A percentile compares a stretch with the other conserved stretches of the same genome.
phyloP scores from a whole-genome alignment of 2,888 invertebrate genomes.

The Tridacna crocea region DNA sequence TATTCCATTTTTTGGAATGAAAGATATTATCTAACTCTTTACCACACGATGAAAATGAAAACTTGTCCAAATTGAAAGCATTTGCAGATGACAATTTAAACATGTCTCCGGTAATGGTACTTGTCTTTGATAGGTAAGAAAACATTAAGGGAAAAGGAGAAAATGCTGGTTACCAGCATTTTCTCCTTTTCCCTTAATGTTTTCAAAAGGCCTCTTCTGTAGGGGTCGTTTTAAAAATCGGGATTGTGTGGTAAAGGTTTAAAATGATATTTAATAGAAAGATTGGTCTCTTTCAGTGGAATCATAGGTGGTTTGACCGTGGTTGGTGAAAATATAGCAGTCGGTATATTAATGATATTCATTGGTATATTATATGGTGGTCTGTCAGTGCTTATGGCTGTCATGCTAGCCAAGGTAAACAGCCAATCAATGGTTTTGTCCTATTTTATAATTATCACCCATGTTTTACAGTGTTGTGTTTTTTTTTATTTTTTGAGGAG shows the following conservation, averaged over 20 bases:
- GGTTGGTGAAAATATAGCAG: slow-evolving; percentile 86
- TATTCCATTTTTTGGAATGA: too few species aligned
- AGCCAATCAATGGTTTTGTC: not conserved
- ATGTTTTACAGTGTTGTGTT: not conserved
- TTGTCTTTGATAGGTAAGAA: not conserved
- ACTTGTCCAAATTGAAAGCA: too few species aligned
- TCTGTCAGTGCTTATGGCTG: slow-evolving; percentile 84
- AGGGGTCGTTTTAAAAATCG: not conserved
- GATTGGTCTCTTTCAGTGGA: slow-evolving; percentile 87
- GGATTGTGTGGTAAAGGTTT: not conserved
- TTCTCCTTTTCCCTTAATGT: not conserved
- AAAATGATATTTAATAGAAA: not conserved
- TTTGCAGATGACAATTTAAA: too few species aligned
- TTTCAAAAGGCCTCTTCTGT: not conserved
- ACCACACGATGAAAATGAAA: too few species aligned
- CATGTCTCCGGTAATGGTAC: too few species aligned
- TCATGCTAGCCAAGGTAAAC: slow-evolving; percentile 93
- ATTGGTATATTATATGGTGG: slow-evolving; percentile 87
- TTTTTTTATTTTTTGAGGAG: not conserved
- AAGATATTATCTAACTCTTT: too few species aligned
- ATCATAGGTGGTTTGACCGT: slow-evolving; percentile 90
- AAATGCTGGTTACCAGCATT: not conserved
- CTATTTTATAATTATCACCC: not conserved
- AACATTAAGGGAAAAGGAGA: not conserved
- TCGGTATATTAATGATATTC: slow-evolving; percentile 91